These are phyloP conservation scores for Andrena trimmerana DNA, from an alignment of 2,888 invertebrate genomes.

Conservation along the genomic window DNA sequence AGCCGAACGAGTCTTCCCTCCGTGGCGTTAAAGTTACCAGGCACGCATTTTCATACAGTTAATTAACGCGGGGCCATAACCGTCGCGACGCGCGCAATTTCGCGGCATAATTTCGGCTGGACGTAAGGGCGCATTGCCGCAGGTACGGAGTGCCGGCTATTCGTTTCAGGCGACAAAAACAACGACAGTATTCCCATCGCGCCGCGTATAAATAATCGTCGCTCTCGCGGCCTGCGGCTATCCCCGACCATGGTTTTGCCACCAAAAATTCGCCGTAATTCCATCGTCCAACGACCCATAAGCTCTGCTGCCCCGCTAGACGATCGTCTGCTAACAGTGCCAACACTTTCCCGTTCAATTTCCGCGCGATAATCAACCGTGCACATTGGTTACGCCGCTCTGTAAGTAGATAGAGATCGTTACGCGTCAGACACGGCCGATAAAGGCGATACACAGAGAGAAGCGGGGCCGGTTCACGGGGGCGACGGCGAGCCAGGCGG, in stretches of 20 bases:
- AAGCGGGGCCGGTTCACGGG: not conserved
- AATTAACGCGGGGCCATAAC: constrained; percentile 44
- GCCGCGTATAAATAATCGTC: constrained; percentile 66
- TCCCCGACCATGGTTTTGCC: not conserved
- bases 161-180: constrained; percentile 61
- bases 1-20: not conserved
- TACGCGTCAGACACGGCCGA: not conserved
- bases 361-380: not conserved
- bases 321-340: not conserved
- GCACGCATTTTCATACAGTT: constrained; percentile 26
- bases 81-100: constrained; percentile 39
- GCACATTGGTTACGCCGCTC: not conserved
- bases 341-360: not conserved
- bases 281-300: not conserved
- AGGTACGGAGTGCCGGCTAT: constrained; percentile 37
- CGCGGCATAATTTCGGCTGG: constrained; percentile 45
- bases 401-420: constrained; percentile 17
- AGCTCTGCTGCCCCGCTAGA: not conserved
- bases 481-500: not conserved
- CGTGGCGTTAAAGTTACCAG: constrained; percentile 10
- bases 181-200: constrained; percentile 49
- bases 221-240: constrained; percentile 3
- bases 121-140: constrained; percentile 42
- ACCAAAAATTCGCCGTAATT: constrained; percentile 14
- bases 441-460: not conserved